A percentile compares a stretch with the other conserved stretches of the same genome.
These are phyloP conservation scores for Thymelicus sylvestris DNA, from an alignment of 2,888 invertebrate genomes.

Conservation along the genomic window DNA sequence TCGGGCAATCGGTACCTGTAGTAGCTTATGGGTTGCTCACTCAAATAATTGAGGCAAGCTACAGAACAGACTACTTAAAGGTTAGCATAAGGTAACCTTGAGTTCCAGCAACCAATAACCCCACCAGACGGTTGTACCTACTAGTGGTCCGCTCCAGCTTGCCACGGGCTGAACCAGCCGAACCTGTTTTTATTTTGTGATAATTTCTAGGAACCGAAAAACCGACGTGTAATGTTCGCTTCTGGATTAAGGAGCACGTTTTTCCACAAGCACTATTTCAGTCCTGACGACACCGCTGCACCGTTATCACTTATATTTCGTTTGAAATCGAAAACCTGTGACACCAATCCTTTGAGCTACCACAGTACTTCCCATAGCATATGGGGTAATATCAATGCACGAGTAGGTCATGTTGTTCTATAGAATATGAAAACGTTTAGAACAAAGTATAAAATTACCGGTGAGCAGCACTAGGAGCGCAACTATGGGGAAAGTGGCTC, in stretches of 20 bases:
- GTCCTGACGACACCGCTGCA: no score
- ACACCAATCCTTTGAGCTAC: neutral
- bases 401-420: neutral
- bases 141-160: no score
- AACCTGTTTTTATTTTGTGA: no score
- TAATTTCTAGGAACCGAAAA: no score
- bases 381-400: neutral
- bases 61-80: no score
- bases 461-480: conserved; percentile 50
- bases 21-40: no score
- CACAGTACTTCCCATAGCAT: neutral
- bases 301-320: neutral
- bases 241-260: neutral
- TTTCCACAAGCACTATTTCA: neutral
- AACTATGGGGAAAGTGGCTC: conserved; percentile 46
- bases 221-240: neutral
- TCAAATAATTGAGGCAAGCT: no score
- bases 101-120: no score
- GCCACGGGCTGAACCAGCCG: no score
- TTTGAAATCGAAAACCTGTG: neutral
- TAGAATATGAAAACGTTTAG: neutral
- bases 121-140: no score
- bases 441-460: conserved; percentile 27
- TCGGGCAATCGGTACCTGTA: no score
- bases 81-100: no score